Evolutionary conservation across 2,113 vertebrate genomes (phyloP), one percentile per base, ranked within the genome.

Genomic region (Atlantisia rogersi): DNA sequence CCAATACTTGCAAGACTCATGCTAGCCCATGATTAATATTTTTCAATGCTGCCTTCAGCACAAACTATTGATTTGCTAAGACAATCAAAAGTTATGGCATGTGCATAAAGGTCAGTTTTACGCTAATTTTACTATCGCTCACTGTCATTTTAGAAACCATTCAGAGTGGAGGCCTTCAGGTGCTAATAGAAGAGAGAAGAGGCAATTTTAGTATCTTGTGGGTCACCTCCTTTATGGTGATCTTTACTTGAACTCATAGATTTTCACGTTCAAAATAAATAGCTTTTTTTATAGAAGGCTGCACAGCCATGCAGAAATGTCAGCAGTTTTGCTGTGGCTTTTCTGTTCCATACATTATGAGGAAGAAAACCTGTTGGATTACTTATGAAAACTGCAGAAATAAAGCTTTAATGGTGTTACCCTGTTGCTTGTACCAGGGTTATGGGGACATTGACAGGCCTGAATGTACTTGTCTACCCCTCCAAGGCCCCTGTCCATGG

Each of bases 181-280:
- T 88, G 46, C 75, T 96, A 96, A 95, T 46, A 90, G 86, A 95
- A 93, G 46, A 87, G 71, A 86, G 53, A 85, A 82, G 39, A 84
- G 55, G 32, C 50, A 97, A 64, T 92, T 95, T 95, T 89, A 70
- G 42, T 86, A 46, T 91, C 91, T 69, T 80, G 68, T 74, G 73
- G 95, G 81, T 97, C 97, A 92, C 55, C 46, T 95, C 76, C 62
- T 97, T 94, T 96, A 88, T 68, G 74, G 71, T 55, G 59, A 92
- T 96, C 93, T 90, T 96, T 90, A 53, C 76, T 82, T 88, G 90
- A 94, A 95, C 92, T 92, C 88, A 84, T 77, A 84, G 96, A 92
- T 94, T 91, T 94, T 95, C 56, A 40, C 3, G 26, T 94, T 94
- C 88, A 94, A 95, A 97, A 95, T 86, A 96, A 97, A 95, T 94